Evolutionary conservation across 1,140 invertebrate genomes (phyloP), one percentile per base, ranked within the genome.

Genomic region (Artemia franciscana): DNA sequence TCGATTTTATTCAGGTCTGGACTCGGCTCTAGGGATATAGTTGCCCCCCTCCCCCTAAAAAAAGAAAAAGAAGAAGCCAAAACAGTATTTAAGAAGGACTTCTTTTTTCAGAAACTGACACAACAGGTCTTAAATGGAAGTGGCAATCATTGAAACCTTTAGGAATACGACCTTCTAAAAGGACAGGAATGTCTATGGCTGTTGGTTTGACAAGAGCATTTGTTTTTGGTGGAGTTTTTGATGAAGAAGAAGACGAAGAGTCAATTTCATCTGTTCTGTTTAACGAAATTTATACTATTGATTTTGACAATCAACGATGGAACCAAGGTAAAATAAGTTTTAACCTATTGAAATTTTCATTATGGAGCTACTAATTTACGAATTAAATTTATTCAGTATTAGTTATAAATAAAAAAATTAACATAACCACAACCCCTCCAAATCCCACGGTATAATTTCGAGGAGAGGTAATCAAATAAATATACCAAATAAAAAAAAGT

Each of bases 241-340:
- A 88, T 68, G 78, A 85, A 60, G 82, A 89, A 68, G 83, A 87
- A 64, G 80, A 84, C 61, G 85, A 88, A 63, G 89, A 93, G 71
- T 79, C 84, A 64, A 70, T 93, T 0, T 73, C 77, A 30, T 84
- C 88, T 2, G 80, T 78, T 57, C 91, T 93, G 74, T 88, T 80
- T 64, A 88, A 92, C 71, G 87, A 92, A 63, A 71, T 93, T 5
- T 78, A 83, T 63, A 75, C 78, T 5, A 71, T 95, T 2, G 89
- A 94, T 69, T 69, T 91, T 59, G 82, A 84, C 28, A 82, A 82
- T 63, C 78, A 79, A 28, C 75, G 78, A 26, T 93, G 88, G 86
- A 79, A 80, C 63, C 73, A 70, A 57, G 71, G 74, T 77, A 68
- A 51, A n/a, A n/a, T n/a, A n/a, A n/a, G n/a, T n/a, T n/a, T n/a